A percentile compares a stretch with the other conserved stretches of the same genome.
These are phyloP conservation scores for Oscarella lobularis DNA, from an alignment of 37 sponge, comb jelly and placozoan genomes.

Conservation along the genomic window DNA sequence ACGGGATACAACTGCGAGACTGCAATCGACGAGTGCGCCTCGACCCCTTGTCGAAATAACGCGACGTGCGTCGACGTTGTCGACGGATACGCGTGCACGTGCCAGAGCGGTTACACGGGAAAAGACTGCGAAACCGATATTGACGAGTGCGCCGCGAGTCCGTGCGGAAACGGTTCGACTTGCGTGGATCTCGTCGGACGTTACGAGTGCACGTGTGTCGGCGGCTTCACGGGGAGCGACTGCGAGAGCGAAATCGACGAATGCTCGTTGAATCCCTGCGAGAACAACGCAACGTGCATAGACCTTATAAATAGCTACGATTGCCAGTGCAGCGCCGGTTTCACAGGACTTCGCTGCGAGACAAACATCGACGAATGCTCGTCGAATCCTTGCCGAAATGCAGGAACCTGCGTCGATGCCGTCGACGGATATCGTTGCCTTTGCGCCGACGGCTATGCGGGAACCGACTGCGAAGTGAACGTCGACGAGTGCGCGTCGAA, in stretches of 20 bases:
- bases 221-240: constrained; percentile 1
- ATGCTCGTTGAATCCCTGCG: not conserved
- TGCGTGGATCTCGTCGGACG: not conserved
- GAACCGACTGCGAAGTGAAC: not conserved
- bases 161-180: constrained; percentile 9
- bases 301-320: not conserved
- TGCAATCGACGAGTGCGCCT: not conserved
- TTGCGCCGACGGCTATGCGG: constrained; percentile 5
- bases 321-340: not conserved
- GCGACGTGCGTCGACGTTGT: constrained; percentile 1
- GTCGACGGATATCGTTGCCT: not conserved
- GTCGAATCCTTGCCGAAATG: not conserved
- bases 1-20: constrained; percentile 4
- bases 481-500: constrained; percentile 9
- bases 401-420: constrained; percentile 7
- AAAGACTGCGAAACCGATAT: constrained; percentile 6
- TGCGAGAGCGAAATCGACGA: not conserved
- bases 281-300: not conserved
- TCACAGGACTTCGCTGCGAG: not conserved
- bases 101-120: constrained; percentile 2
- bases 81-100: not conserved
- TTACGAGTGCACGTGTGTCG: not conserved
- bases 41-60: not conserved
- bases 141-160: constrained; percentile 1
- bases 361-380: constrained; percentile 10